A percentile compares a stretch with the other conserved stretches of the same genome.
phyloP scores from a whole-genome alignment of 2,797 vertebrate species.

The Myoxocephalus aenaeus region DNA sequence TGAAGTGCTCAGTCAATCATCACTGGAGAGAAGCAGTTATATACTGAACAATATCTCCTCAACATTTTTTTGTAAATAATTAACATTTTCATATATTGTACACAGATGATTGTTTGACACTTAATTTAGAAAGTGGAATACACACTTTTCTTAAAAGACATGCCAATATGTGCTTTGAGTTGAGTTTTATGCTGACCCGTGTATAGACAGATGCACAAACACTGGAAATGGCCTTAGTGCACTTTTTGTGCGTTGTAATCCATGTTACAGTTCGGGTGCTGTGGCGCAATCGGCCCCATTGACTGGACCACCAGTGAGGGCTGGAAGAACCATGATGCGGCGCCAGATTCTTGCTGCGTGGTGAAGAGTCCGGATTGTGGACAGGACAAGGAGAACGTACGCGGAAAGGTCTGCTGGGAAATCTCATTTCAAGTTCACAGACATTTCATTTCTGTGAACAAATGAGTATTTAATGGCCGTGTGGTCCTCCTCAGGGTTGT shows the following conservation, averaged over 20 bases:
- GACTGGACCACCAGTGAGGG: constrained; percentile 60
- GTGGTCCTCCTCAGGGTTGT: constrained; percentile 55
- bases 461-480: background rate
- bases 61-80: background rate
- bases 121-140: background rate
- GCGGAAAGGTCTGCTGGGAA: constrained; percentile 45
- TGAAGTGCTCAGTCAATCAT: background rate
- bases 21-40: background rate
- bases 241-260: background rate
- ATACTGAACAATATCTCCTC: background rate
- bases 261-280: constrained; percentile 58
- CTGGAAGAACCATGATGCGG: constrained; percentile 38
- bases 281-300: constrained; percentile 35
- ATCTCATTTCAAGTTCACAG: background rate
- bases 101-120: background rate
- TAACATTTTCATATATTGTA: background rate
- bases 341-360: constrained; percentile 67
- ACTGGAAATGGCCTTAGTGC: background rate
- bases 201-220: background rate
- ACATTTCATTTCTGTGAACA: constrained; percentile 4
- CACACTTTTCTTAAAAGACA: background rate
- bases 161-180: background rate
- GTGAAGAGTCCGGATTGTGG: constrained; percentile 50
- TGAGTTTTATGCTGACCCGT: background rate
- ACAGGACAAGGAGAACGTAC: constrained; percentile 4